Evolutionary conservation across 2,888 invertebrate species (phyloP).

Genomic region (Bedellia somnulentella): DNA sequence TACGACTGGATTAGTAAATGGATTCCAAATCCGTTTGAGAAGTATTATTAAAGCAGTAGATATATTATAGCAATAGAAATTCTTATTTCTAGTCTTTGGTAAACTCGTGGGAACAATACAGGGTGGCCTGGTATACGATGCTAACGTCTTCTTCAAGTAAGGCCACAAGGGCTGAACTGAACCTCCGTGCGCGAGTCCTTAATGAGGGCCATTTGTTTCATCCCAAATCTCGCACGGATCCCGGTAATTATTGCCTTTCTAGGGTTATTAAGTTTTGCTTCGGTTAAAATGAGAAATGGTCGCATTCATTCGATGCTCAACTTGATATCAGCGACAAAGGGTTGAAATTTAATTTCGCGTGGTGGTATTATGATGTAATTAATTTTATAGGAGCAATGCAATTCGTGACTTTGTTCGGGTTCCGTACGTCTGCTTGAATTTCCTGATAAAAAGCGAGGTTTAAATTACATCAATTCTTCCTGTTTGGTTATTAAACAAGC

Average conservation of each 20-base stretch:
- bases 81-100: too few species aligned
- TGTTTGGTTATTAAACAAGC: not conserved
- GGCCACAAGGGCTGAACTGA: conserved; percentile 49
- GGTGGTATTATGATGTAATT: conserved; percentile 40
- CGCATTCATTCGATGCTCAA: conserved; percentile 50
- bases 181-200: conserved; percentile 54
- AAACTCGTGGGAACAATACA: conserved; percentile 43
- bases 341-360: conserved; percentile 50
- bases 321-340: conserved; percentile 47
- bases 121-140: conserved; percentile 22
- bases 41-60: too few species aligned
- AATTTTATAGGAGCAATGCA: conserved; percentile 18
- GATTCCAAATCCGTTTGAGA: too few species aligned
- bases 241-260: conserved; percentile 50
- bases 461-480: too few species aligned
- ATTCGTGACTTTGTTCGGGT: too few species aligned
- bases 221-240: conserved; percentile 52
- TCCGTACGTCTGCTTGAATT: too few species aligned
- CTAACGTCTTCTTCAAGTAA: conserved; percentile 42
- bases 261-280: conserved; percentile 57
- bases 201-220: conserved; percentile 56
- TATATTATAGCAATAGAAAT: too few species aligned
- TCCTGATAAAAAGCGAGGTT: too few species aligned
- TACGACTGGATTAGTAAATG: too few species aligned
- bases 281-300: conserved; percentile 55